These are phyloP conservation scores for Chelmon rostratus DNA, from an alignment of 2,797 vertebrate genomes.

Conservation along the genomic window DNA sequence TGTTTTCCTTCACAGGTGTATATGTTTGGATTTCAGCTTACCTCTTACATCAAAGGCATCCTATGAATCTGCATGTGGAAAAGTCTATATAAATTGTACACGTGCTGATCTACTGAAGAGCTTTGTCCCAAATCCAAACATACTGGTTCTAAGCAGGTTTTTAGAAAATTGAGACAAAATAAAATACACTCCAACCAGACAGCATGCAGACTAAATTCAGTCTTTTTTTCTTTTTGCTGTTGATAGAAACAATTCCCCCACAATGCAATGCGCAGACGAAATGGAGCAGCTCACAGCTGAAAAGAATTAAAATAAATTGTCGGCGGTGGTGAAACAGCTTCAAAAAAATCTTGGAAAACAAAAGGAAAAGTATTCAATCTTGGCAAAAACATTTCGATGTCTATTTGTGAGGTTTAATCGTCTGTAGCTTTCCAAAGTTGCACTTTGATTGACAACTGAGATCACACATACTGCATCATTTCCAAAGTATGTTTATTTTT, in stretches of 20 bases:
- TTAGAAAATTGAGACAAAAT: neutral
- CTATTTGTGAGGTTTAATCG: neutral
- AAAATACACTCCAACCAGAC: neutral
- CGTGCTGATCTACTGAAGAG: neutral
- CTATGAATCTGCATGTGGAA: neutral
- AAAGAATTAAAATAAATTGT: neutral
- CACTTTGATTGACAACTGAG: neutral
- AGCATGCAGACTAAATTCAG: neutral
- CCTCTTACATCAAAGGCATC: neutral
- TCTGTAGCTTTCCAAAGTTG: neutral
- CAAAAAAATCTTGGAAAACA: neutral
- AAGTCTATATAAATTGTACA: neutral
- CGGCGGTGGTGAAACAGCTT: neutral
- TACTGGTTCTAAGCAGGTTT: neutral
- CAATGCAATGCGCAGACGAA: constrained; percentile 9
- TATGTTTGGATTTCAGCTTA: neutral
- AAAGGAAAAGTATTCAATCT: neutral
- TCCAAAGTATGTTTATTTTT: neutral
- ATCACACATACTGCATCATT: neutral
- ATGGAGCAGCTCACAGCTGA: neutral
- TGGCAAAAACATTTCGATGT: neutral
- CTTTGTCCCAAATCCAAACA: neutral
- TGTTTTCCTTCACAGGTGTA: fast-evolving
- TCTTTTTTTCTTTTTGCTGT: neutral
- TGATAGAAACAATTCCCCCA: neutral